A percentile compares a stretch with the other conserved stretches of the same genome.
phyloP scores from a whole-genome alignment of 2,797 vertebrate species.

The Chiloscyllium punctatum region DNA sequence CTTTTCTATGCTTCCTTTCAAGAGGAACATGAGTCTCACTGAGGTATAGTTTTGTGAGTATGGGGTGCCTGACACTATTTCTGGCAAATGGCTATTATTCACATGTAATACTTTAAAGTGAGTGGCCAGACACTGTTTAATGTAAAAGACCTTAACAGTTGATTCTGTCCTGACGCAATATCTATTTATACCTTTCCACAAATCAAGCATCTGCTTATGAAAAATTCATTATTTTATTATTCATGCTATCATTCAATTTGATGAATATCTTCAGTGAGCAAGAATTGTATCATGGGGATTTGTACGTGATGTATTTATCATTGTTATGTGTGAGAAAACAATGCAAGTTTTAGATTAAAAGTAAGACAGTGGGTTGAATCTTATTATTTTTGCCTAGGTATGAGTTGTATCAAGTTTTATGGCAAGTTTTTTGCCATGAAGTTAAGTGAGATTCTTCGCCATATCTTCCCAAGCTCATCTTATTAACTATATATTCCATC shows the following conservation, averaged over 20 bases:
- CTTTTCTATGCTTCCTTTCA: not conserved
- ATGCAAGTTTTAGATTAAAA: not conserved
- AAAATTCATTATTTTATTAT: not conserved
- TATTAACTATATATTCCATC: too few species aligned
- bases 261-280: not conserved
- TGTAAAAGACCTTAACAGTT: not conserved
- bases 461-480: too few species aligned
- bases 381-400: not conserved
- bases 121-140: not conserved
- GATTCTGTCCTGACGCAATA: not conserved
- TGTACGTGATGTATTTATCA: not conserved
- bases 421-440: too few species aligned
- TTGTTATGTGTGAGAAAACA: not conserved
- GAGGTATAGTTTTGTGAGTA: not conserved
- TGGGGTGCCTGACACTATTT: not conserved
- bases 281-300: constrained; percentile 6
- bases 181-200: not conserved
- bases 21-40: not conserved
- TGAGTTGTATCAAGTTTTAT: not conserved
- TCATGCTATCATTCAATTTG: not conserved
- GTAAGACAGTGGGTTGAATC: not conserved
- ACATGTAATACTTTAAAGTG: not conserved
- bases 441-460: too few species aligned
- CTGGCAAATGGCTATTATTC: not conserved
- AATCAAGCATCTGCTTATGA: not conserved